phyloP scores from a whole-genome alignment of 2,113 vertebrate species.

The Ranitomeya variabilis region DNA sequence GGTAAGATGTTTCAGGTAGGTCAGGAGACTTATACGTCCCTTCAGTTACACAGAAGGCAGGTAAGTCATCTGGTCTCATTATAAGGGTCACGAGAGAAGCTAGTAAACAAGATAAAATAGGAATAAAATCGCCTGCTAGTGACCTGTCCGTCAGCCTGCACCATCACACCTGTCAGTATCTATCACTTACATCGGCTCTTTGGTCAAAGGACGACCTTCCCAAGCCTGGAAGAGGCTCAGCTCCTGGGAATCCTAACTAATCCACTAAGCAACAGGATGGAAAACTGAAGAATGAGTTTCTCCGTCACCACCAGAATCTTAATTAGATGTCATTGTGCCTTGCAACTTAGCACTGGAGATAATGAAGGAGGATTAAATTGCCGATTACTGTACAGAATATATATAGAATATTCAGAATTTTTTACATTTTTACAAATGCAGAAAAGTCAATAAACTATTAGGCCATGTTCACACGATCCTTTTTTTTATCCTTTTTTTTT shows the following conservation, averaged over 20 bases:
- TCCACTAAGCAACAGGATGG: conserved; percentile 22
- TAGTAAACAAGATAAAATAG: too few relatives aligned
- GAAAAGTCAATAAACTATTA: background rate
- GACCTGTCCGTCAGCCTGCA: too few relatives aligned
- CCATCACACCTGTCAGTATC: conserved; percentile 17
- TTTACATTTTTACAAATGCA: too few relatives aligned
- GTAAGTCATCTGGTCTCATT: too few relatives aligned
- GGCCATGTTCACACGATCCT: too few relatives aligned
- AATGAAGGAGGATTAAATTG: background rate
- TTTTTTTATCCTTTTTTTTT: too few relatives aligned
- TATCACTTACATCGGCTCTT: background rate
- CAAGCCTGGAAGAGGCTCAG: background rate
- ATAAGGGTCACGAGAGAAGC: too few relatives aligned
- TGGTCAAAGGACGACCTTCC: conserved; percentile 21
- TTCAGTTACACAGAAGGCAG: too few relatives aligned
- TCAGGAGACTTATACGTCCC: too few relatives aligned
- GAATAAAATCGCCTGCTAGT: too few relatives aligned
- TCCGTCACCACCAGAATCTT: background rate
- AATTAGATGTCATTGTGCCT: conserved; percentile 5
- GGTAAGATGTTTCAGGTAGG: too few relatives aligned
- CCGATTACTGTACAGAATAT: background rate
- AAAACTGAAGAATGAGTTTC: conserved; percentile 22
- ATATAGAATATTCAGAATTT: background rate
- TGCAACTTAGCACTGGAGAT: background rate
- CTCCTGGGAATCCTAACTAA: background rate